Evolutionary conservation across 2,113 vertebrate species (phyloP).

Genomic region (Petrocephalus microphthalmus): DNA sequence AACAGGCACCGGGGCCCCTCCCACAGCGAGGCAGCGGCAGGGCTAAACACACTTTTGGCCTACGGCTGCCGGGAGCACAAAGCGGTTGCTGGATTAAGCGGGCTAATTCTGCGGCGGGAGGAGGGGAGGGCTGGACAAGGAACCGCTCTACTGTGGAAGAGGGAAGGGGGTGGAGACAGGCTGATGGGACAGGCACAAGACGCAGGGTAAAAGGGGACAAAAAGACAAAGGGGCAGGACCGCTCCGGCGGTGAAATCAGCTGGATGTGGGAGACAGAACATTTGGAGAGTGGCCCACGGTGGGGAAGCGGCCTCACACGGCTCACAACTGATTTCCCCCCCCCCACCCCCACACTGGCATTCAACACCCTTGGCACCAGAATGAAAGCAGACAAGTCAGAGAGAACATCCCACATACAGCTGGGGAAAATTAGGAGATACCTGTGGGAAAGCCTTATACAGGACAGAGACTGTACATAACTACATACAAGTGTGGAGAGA

Average conservation of each 20-base stretch:
- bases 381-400: background rate
- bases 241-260: constrained; percentile 44
- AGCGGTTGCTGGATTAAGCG: constrained; percentile 70
- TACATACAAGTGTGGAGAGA: background rate
- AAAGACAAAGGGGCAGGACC: constrained; percentile 48
- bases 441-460: background rate
- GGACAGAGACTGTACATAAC: background rate
- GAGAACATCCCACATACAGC: constrained; percentile 67
- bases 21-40: background rate
- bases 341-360: constrained; percentile 65
- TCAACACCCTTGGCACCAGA: constrained; percentile 29
- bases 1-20: background rate
- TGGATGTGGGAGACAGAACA: constrained; percentile 74
- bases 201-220: background rate
- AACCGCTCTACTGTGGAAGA: constrained; percentile 16
- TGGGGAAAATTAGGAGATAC: constrained; percentile 73
- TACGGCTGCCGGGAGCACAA: constrained; percentile 66
- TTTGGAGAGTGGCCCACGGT: constrained; percentile 79
- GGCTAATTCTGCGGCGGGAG: constrained; percentile 55
- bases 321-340: constrained; percentile 62
- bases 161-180: constrained; percentile 39
- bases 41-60: constrained; percentile 63
- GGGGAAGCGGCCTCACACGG: constrained; percentile 79
- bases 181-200: background rate
- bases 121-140: constrained; percentile 42